These are phyloP conservation scores for Caiman crocodilus DNA, from an alignment of 2,797 vertebrate species.

Conservation along the genomic window DNA sequence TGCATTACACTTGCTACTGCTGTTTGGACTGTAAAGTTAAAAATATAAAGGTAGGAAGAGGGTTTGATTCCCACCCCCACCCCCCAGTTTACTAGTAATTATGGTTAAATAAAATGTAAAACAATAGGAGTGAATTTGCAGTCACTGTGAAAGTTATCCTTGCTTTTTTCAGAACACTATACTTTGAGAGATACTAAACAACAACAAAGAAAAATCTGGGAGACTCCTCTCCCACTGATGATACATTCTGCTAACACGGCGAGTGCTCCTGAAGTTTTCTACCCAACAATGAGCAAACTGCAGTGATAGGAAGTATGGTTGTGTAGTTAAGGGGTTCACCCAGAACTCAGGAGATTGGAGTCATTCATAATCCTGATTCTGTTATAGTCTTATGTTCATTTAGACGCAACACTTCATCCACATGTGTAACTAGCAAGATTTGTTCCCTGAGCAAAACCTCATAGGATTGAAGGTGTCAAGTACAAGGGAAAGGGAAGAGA, in stretches of 20 bases:
- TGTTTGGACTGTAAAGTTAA: neutral
- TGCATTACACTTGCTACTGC: constrained; percentile 2
- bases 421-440: constrained; percentile 28
- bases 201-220: neutral
- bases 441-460: too few species aligned
- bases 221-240: neutral
- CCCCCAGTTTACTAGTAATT: neutral
- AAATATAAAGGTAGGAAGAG: neutral
- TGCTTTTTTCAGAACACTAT: neutral
- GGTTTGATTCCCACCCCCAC: neutral
- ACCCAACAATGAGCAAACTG: constrained; percentile 11
- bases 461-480: too few species aligned
- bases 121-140: constrained; percentile 22
- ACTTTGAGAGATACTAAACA: constrained; percentile 26
- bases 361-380: neutral
- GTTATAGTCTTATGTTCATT: neutral
- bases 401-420: constrained; percentile 10
- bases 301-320: constrained; percentile 27
- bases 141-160: constrained; percentile 28
- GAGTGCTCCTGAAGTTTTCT: constrained; percentile 39
- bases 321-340: constrained; percentile 20
- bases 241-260: neutral
- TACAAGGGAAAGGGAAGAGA: too few species aligned
- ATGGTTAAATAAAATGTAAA: constrained; percentile 16
- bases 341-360: constrained; percentile 51